Conservation (phyloP, 2,797 vertebrate genomes). For the Acridotheres tristis region DNA sequence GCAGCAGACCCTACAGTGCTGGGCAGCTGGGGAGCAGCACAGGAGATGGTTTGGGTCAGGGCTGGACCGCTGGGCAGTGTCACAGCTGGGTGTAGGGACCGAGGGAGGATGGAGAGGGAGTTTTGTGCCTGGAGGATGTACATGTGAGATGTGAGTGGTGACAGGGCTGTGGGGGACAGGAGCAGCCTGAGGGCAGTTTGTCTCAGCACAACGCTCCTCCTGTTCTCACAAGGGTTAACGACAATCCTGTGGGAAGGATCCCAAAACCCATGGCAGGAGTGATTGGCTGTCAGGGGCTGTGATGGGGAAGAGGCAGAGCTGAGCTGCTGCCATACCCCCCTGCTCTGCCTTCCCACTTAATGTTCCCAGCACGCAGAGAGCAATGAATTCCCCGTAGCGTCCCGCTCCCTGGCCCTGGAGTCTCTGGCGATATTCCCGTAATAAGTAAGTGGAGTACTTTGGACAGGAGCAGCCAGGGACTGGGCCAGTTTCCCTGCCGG, state of each 20-base stretch:
- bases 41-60: neutral
- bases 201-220: neutral
- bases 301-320: neutral
- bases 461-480: neutral
- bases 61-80: accelerated
- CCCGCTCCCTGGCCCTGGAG: conserved; percentile 12
- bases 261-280: neutral
- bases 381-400: neutral
- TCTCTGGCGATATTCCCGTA: conserved; percentile 26
- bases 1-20: neutral
- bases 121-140: neutral
- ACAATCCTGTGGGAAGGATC: neutral
- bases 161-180: neutral
- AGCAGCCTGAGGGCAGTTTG: neutral
- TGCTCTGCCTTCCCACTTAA: neutral
- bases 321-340: neutral
- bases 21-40: neutral
- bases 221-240: neutral
- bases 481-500: conserved; percentile 26
- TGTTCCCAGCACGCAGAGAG: neutral
- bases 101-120: neutral
- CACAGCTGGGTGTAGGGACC: neutral
- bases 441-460: conserved; percentile 25
- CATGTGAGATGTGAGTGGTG: neutral
- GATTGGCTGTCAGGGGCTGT: neutral